Percentiles rank a stretch among this genome's conserved stretches.
These are phyloP conservation scores for Esox masquinongy DNA, from an alignment of 2,797 vertebrate species.

Conservation along the genomic window DNA sequence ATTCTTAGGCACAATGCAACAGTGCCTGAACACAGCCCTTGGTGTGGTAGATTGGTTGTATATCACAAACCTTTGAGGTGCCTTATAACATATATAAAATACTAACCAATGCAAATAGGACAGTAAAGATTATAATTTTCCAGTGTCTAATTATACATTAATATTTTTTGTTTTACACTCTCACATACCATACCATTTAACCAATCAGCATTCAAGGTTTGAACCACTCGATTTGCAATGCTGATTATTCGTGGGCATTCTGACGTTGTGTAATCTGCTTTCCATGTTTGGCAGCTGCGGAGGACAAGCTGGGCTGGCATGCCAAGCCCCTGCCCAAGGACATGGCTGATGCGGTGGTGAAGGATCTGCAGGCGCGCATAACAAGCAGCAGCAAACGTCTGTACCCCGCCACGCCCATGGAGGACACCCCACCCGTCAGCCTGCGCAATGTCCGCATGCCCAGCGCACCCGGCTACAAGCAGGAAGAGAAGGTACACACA, in stretches of 20 bases:
- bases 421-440: conserved; percentile 84
- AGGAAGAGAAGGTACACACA: conserved; percentile 86
- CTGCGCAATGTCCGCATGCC: conserved; percentile 90
- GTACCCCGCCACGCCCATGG: conserved; percentile 81
- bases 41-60: too few relatives aligned
- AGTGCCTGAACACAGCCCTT: too few relatives aligned
- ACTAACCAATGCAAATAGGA: too few relatives aligned
- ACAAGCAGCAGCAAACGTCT: conserved; percentile 90
- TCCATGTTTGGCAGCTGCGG: conserved; percentile 75
- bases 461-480: conserved; percentile 88
- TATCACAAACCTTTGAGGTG: too few relatives aligned
- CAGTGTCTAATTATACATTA: too few relatives aligned
- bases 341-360: conserved; percentile 87
- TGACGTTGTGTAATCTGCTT: neutral
- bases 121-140: too few relatives aligned
- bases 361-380: conserved; percentile 86
- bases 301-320: conserved; percentile 95
- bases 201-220: neutral
- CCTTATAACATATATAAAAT: too few relatives aligned
- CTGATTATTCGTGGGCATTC: neutral
- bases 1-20: too few relatives aligned
- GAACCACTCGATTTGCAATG: neutral
- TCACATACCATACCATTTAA: too few relatives aligned
- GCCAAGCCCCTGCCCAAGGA: conserved; percentile 91
- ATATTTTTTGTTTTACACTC: too few relatives aligned